A percentile compares a stretch with the other conserved stretches of the same genome.
phyloP scores from a whole-genome alignment of 2,113 vertebrate species.

The Calcarius ornatus region DNA sequence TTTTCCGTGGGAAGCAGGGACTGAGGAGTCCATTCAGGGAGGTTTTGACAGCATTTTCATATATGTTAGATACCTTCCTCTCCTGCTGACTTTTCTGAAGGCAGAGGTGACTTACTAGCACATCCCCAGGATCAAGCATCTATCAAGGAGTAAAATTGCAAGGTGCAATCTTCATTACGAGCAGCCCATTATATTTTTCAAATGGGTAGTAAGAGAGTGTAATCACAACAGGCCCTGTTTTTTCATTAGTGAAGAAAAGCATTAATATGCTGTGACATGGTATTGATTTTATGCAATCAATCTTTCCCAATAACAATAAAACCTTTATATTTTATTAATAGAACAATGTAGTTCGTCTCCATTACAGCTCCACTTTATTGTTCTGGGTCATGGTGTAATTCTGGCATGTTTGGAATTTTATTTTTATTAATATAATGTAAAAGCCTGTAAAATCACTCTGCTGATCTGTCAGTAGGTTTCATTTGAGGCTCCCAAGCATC shows the following conservation, averaged over 20 bases:
- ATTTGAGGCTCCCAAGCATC: background rate
- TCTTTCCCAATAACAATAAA: constrained; percentile 64
- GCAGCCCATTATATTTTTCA: constrained; percentile 21
- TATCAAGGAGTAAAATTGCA: background rate
- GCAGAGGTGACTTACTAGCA: background rate
- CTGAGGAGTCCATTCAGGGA: background rate
- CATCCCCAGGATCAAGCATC: background rate
- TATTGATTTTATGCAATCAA: constrained; percentile 64
- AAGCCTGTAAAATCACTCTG: constrained; percentile 27
- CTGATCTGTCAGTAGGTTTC: background rate
- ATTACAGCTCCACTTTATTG: constrained; percentile 48
- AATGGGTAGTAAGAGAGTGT: background rate
- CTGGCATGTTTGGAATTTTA: constrained; percentile 17
- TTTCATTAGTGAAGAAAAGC: constrained; percentile 52
- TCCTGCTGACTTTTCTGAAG: background rate
- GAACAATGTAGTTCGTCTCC: constrained; percentile 41
- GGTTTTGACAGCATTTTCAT: background rate
- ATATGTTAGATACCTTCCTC: background rate
- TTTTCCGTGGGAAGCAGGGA: background rate
- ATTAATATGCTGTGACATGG: constrained; percentile 45
- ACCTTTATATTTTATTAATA: constrained; percentile 70
- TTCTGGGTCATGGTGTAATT: constrained; percentile 38
- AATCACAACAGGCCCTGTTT: constrained; percentile 31
- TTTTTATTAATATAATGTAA: constrained; percentile 52
- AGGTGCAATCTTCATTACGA: constrained; percentile 32